Evolutionary conservation across 2,113 vertebrate genomes (phyloP), one percentile per base, ranked within the genome.

Genomic region (Scatophagus argus): DNA sequence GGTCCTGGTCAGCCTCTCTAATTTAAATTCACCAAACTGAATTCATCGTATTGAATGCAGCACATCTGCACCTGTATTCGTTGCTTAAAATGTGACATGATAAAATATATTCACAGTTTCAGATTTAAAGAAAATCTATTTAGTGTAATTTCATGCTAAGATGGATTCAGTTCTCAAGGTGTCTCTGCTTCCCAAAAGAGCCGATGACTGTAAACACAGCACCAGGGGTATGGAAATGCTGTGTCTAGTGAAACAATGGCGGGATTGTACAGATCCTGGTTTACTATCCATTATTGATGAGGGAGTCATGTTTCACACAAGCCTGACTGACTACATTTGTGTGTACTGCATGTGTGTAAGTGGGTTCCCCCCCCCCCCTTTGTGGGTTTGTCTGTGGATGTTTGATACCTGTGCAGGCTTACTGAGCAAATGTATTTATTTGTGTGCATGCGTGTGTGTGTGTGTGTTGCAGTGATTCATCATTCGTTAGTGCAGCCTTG

Each of bases 381-480:
- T 56, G 38, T 75, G 12, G 39, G 5, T 65, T 34, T 47, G n/a
- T 56, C 29, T 54, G 0, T 31, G 25, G 9, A 13, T 44, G 34
- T 73, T 54, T 74, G 13, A 5, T 34, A 51, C 60, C 49, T 82
- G 52, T 65, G 55, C 62, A 80, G 81, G 43, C 68, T 70, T 64
- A 60, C 55, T 51, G 34, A 49, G 41, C 36, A 6, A 8, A 13
- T 5, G 43, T 31, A 6, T 21, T 38, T 36, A 5, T 21, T 38
- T 70, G 36, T 39, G 38, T 43, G 47, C n/a, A n/a, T 76, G 56
- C 17, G 66, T 52, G 71, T 55, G 43, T 60, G 34, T 39, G 27
- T 56, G 59, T 67, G 47, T 63, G 59, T 86, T 84, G 77, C 74
- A 75, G 84, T 63, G 77, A 85, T 92, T 91, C 82, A 81, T 90